Base-by-base conservation (phyloP, 2,113 vertebrate species). In the Myxocyprinus asiaticus region DNA sequence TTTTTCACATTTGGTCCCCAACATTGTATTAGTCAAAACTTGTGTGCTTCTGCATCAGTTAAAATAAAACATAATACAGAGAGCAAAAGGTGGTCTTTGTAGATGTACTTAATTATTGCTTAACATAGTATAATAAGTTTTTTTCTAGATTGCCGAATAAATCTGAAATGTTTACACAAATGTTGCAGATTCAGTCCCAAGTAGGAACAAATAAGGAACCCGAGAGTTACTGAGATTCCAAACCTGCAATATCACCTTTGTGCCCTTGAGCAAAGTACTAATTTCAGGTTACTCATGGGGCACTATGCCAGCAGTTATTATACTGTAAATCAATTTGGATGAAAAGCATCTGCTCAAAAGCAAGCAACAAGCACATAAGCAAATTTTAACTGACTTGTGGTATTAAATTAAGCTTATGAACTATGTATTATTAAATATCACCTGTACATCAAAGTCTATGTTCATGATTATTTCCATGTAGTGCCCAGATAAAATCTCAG, bases 401-500 rank as follows among this genome's bases (percentile, higher is more conserved):
- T 33, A 33, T 33, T 33, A 33, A 33, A 33, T 33, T 33, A 33
- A 33, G 22, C 22, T 33, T 33, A 3, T 33, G 22, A 33, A 33
- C 1, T 33, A 33, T 33, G 22, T 33, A n/a, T 33, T 33, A 33
- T 3, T 33, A 33, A 33, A 33, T 33, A 33, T 33, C 22, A 33
- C 3, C 22, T 33, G 22, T 33, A 33, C 22, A 33, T 33, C 22
- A 33, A 33, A 33, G 22, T 33, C 22, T 3, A 33, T 33, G 22
- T 33, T 33, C 22, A 33, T 33, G 22, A 33, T 33, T 33, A 33
- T 33, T 58, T 78, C 5, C 10, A 4, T 11, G 3, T 6, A 17
- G 14, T 72, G 9, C 53, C 10, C 17, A 15, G n/a, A 67, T 62
- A 67, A 70, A 80, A 14, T 85, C 78, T 85, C 63, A 55, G 43